phyloP scores from a whole-genome alignment of 2,797 vertebrate species.

The Coluber constrictor region DNA sequence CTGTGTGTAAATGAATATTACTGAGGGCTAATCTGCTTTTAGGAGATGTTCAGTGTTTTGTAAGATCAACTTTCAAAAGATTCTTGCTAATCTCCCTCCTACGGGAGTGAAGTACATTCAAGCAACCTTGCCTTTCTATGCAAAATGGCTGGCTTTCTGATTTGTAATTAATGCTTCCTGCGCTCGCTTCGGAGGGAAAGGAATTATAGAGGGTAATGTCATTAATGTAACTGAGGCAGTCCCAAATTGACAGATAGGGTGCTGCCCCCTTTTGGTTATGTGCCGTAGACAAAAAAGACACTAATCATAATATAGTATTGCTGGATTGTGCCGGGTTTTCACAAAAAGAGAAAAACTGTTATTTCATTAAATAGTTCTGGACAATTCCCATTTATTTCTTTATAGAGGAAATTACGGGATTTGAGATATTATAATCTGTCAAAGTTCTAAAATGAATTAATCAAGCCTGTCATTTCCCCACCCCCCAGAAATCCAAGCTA shows the following conservation, averaged over 20 bases:
- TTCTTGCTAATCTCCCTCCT: slow-evolving; percentile 25
- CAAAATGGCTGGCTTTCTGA: slow-evolving; percentile 18
- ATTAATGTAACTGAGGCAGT: not conserved
- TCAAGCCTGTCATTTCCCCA: slow-evolving; percentile 14
- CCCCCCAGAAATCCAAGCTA: slow-evolving; percentile 2
- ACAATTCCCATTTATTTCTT: slow-evolving; percentile 47
- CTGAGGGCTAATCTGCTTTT: slow-evolving; percentile 26
- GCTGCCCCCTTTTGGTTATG: slow-evolving; percentile 43
- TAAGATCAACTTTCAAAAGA: slow-evolving; percentile 35
- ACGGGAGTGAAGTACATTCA: not conserved
- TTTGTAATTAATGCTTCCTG: slow-evolving; percentile 14
- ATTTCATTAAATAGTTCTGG: slow-evolving; percentile 45
- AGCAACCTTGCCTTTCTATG: slow-evolving; percentile 21
- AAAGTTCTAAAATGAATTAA: slow-evolving; percentile 61
- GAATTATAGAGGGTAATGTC: slow-evolving; percentile 23
- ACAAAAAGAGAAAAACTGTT: slow-evolving; percentile 11
- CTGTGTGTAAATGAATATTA: slow-evolving; percentile 16
- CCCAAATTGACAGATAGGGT: slow-evolving; percentile 17
- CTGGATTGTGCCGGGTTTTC: slow-evolving; percentile 42
- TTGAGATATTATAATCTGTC: slow-evolving; percentile 46
- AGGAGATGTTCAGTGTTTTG: slow-evolving; percentile 20
- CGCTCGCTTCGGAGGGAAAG: slow-evolving; percentile 32
- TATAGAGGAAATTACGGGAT: slow-evolving; percentile 1
- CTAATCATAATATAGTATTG: slow-evolving; percentile 37
- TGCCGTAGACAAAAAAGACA: slow-evolving; percentile 10